Percentiles rank a stretch among this genome's conserved stretches.
phyloP scores from a whole-genome alignment of 2,113 vertebrate species.

The Amazona guildingii region DNA sequence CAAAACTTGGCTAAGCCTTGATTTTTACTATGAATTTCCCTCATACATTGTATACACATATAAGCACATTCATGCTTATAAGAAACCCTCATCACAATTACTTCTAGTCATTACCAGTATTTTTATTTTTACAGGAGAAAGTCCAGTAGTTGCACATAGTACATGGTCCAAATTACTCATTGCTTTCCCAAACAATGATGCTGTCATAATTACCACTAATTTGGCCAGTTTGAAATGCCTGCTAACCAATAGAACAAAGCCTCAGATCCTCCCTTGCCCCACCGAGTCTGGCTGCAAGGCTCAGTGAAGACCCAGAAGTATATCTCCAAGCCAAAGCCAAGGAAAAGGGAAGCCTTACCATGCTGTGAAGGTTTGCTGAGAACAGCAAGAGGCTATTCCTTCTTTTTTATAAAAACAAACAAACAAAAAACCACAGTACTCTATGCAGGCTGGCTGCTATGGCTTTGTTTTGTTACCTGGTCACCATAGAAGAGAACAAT shows the following conservation, averaged over 20 bases:
- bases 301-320: neutral
- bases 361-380: neutral
- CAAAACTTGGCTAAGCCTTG: neutral
- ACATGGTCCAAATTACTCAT: neutral
- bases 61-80: neutral
- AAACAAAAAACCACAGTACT: neutral
- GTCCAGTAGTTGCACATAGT: neutral
- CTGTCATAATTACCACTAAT: neutral
- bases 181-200: neutral
- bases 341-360: neutral
- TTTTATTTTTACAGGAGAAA: neutral
- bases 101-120: neutral
- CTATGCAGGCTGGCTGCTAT: neutral
- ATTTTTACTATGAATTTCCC: neutral
- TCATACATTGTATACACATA: neutral
- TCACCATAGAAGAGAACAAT: fast-evolving
- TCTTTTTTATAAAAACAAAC: neutral
- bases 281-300: neutral
- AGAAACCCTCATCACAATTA: neutral
- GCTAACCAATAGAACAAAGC: neutral
- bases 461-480: neutral
- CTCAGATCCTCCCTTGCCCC: neutral
- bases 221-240: neutral
- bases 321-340: neutral
- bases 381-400: neutral